Base-by-base conservation (phyloP, 1,140 invertebrate species). In the Cydia fagiglandana region DNA sequence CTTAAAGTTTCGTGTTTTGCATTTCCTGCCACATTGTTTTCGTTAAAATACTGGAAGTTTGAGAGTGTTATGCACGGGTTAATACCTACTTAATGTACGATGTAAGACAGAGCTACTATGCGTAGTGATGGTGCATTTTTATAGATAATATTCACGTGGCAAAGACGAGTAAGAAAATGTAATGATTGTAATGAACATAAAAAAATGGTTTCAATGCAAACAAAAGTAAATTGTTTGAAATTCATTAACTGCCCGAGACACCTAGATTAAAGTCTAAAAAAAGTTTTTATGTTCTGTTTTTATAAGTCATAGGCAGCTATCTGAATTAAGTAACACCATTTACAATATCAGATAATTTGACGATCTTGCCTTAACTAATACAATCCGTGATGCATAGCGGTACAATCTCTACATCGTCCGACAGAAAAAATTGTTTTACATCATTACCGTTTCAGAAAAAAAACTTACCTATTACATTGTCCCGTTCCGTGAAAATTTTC, bases 1-100 rank as follows among this genome's bases (percentile, higher is more conserved):
- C 17, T 20, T 20, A 28, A 50, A 74, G 41, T 50, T 73, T 10
- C 41, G 73, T 30, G 34, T 38, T 34, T 66, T 66, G 64, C 64
- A 38, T 34, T 34, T 6, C 24, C 0, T 38, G 15, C 4, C 5
- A 34, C 64, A 66, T 30, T 70, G 30, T 70, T 70, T 38, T 70
- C 38, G 66, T 70, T 30, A 68, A 24, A 24, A 24, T 38, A 17
- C 17, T 73, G 70, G 38, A 41, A 45, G 34, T 73, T 61, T 20
- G 56, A 24, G 20, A 20, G 56, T 24, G 4, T 9, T 61, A 61
- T 61, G 56, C 17, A 24, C 10, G 9, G 9, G 24, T 20, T 24
- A 17, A 61, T n/a, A 24, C 24, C 0, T 24, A 24, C 24, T 2
- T 61, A n/a, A 20, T 10, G 17, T 10, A 61, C 20, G 56, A 15